These are phyloP conservation scores for Liposcelis brunnea DNA, from an alignment of 2,888 invertebrate genomes.

Conservation along the genomic window DNA sequence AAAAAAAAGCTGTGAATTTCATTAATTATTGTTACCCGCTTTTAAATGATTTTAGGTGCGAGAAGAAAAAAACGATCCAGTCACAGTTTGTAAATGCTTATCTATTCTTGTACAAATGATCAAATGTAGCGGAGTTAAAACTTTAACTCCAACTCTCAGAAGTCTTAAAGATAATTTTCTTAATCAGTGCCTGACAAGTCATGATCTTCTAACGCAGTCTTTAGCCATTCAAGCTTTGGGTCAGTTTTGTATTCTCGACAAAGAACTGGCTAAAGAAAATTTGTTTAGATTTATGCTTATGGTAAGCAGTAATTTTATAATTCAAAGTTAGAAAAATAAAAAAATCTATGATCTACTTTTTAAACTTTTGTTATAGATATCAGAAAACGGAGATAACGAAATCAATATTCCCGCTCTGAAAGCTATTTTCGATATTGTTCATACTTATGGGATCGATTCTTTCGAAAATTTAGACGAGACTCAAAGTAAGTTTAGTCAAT, in stretches of 20 bases:
- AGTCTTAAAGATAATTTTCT: neutral
- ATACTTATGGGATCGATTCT: neutral
- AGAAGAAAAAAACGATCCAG: slow-evolving; percentile 7
- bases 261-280: neutral
- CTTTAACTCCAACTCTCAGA: neutral
- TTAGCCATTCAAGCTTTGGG: slow-evolving; percentile 4
- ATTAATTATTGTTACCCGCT: neutral
- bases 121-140: neutral
- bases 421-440: slow-evolving; percentile 1
- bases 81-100: slow-evolving; percentile 5
- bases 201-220: slow-evolving; percentile 4
- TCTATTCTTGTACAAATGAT: neutral
- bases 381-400: slow-evolving; percentile 5
- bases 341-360: too few species aligned
- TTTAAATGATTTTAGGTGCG: slow-evolving; percentile 1
- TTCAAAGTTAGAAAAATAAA: too few species aligned
- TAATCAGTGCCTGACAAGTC: neutral
- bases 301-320: too few species aligned
- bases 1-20: neutral
- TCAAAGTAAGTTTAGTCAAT: neutral
- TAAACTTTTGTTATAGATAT: neutral
- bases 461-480: slow-evolving; percentile 2
- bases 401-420: slow-evolving; percentile 1
- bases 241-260: slow-evolving; percentile 1
- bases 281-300: slow-evolving; percentile 3